phyloP scores from a whole-genome alignment of 1,140 invertebrate species.

The Drosophila sucinea region DNA sequence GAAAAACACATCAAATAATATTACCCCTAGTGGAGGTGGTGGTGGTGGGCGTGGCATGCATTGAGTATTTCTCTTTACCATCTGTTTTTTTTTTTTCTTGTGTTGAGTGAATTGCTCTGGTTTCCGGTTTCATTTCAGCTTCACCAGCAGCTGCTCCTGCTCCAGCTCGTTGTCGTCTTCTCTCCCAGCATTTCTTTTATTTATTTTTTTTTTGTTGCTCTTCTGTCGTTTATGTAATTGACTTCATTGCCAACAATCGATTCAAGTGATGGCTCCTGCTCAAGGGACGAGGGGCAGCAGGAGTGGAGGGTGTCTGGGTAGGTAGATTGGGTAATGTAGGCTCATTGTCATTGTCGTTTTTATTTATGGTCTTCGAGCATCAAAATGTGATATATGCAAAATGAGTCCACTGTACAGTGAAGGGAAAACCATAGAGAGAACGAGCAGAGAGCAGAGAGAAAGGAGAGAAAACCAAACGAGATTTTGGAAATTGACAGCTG shows the following conservation, averaged over 20 bases:
- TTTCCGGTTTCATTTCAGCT: conserved; percentile 3
- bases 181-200: background rate
- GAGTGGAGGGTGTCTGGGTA: background rate
- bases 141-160: background rate
- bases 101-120: conserved; percentile 3
- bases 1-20: conserved; percentile 7
- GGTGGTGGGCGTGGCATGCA: conserved; percentile 24
- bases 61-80: conserved; percentile 26
- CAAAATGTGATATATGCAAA: conserved; percentile 13
- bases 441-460: background rate
- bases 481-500: conserved; percentile 9
- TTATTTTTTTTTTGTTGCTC: background rate
- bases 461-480: conserved; percentile 1
- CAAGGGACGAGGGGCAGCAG: background rate
- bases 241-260: conserved; percentile 62
- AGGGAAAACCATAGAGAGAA: background rate
- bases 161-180: background rate
- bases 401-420: background rate
- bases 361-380: conserved; percentile 11
- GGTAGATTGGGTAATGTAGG: conserved; percentile 11
- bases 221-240: conserved; percentile 54
- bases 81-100: background rate
- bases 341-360: conserved; percentile 12
- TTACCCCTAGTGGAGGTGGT: background rate
- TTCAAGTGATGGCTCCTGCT: conserved; percentile 32